Evolutionary conservation across 2,113 vertebrate genomes (phyloP).

Genomic region (Gnathonemus echidnorhynchus): DNA sequence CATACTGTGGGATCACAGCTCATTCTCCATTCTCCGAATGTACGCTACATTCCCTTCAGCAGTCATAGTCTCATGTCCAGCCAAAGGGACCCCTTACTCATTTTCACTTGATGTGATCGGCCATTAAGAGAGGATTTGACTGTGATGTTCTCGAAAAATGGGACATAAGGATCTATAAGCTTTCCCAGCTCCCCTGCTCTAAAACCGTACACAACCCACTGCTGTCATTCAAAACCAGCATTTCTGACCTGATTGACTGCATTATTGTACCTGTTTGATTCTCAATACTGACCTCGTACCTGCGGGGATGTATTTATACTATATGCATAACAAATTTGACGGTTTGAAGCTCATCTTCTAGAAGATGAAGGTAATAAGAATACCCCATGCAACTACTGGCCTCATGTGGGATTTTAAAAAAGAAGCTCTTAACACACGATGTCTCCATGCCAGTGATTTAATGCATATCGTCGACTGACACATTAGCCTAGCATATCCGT

Average conservation of each 20-base stretch:
- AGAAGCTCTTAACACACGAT: neutral
- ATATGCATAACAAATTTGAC: neutral
- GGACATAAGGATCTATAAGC: neutral
- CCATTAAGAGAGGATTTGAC: neutral
- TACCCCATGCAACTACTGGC: neutral
- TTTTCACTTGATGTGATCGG: neutral
- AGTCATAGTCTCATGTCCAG: neutral
- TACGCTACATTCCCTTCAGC: neutral
- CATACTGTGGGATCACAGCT: neutral
- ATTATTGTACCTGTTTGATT: neutral
- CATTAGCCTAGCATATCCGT: slow-evolving; percentile 10
- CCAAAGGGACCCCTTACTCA: neutral
- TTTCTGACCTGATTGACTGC: neutral
- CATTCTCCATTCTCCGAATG: neutral
- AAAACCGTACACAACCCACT: neutral
- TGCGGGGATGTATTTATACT: neutral
- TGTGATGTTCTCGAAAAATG: neutral
- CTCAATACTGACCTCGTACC: neutral
- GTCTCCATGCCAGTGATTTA: slow-evolving; percentile 2
- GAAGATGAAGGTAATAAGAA: neutral
- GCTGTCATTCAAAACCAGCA: neutral
- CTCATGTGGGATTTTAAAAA: neutral
- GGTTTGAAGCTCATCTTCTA: neutral
- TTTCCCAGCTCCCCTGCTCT: neutral
- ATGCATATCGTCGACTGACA: neutral